Base-by-base conservation (phyloP, 1,140 invertebrate genomes). In the Drosophila sechellia region DNA sequence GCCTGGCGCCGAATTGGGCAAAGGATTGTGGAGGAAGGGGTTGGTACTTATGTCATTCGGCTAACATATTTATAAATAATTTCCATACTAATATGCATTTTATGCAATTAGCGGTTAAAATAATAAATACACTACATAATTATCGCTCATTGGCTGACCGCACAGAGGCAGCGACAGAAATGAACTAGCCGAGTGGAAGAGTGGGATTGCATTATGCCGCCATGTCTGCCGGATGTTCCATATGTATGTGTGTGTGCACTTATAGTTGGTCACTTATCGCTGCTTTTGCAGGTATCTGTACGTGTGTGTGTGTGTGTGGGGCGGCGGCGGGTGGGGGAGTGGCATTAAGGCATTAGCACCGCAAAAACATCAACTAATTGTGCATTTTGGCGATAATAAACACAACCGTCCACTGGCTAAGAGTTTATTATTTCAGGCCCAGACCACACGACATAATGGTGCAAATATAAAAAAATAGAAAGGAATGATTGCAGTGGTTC, bases 101-200 rank as follows among this genome's bases (percentile, higher is more conserved):
- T 84, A 89, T 89, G 84, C 89, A 89, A 89, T 89, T 89, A 89
- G 84, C 84, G 84, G 84, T 89, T 84, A 89, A 89, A 89, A 89
- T 90, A 89, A 89, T 89, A 89, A 89, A 89, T 89, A 89, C 84
- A 80, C 64, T 77, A 89, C 84, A 89, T 89, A 90, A 89, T 89
- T 89, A 89, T 89, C 84, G 58, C 80, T 79, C 79, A 80, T 84
- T 74, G 72, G 77, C 65, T 74, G 84, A 89, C 84, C 84, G 68
- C 84, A 89, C 66, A 68, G 75, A 53, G 61, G 59, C 72, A 54
- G 49, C 60, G 60, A 63, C 79, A 79, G 64, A 68, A 77, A 89
- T 87, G 59, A 79, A 84, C 80, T 83, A 53, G 58, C 8, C 56
- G n/a, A 40, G 50, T 34, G 70, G 22, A 39, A 60, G 35, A 43